Evolutionary conservation across 2,888 invertebrate species (phyloP).

Genomic region (Aproaerema taeniolella): DNA sequence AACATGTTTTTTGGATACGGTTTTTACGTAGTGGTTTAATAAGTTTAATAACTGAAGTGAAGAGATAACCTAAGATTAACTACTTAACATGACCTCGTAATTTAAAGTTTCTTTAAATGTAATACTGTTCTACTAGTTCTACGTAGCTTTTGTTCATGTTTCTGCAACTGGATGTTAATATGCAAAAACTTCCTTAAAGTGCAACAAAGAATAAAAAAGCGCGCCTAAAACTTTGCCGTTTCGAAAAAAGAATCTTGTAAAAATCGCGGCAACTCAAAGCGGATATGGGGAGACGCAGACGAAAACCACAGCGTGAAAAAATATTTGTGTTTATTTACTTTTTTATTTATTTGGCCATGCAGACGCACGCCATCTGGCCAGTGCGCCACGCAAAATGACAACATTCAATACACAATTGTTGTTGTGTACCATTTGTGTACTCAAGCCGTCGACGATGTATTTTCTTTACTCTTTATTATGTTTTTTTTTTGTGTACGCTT

Average conservation of each 20-base stretch:
- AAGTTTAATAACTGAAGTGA: too few relatives aligned
- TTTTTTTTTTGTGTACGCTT: conserved; percentile 32
- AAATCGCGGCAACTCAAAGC: neutral
- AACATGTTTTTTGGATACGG: too few relatives aligned
- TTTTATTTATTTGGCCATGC: conserved; percentile 46
- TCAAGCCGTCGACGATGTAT: conserved; percentile 29
- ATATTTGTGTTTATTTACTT: conserved; percentile 17
- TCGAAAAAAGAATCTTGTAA: neutral
- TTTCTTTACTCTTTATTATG: conserved; percentile 36
- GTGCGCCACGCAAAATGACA: conserved; percentile 66
- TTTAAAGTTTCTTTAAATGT: too few relatives aligned
- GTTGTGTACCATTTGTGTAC: conserved; percentile 62
- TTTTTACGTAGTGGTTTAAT: too few relatives aligned
- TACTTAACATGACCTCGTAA: too few relatives aligned
- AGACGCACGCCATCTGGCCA: conserved; percentile 63
- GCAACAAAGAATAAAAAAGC: too few relatives aligned
- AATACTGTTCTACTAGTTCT: too few relatives aligned
- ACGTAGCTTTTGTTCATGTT: too few relatives aligned
- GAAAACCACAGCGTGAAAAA: conserved; percentile 35
- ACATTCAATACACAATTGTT: conserved; percentile 62
- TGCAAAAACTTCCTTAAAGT: too few relatives aligned
- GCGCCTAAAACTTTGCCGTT: too few relatives aligned
- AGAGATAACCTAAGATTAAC: too few relatives aligned
- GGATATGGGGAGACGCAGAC: conserved; percentile 4
- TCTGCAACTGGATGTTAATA: too few relatives aligned